phyloP scores from a whole-genome alignment of 1,140 invertebrate genomes.

The Bathynomus jamesi region DNA sequence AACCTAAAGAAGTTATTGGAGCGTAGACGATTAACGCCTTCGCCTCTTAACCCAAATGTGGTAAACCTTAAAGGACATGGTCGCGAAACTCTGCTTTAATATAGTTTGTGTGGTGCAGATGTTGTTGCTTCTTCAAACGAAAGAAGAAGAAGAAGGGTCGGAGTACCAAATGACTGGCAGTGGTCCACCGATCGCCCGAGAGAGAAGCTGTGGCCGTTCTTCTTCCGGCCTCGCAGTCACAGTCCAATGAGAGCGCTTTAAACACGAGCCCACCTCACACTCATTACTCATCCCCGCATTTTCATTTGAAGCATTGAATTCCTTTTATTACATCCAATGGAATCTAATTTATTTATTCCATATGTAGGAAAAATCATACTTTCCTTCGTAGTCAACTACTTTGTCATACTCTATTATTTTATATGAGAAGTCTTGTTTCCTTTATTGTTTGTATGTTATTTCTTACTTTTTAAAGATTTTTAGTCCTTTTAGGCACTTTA shows the following conservation, averaged over 20 bases:
- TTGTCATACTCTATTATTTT: background rate
- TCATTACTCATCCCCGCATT: background rate
- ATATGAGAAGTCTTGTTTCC: background rate
- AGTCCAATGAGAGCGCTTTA: conserved; percentile 52
- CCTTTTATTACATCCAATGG: background rate
- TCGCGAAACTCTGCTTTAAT: background rate
- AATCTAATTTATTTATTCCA: background rate
- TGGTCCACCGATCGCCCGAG: conserved; percentile 45
- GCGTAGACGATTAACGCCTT: background rate
- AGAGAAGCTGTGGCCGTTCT: conserved; percentile 58
- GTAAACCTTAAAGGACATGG: background rate
- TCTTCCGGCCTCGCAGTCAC: conserved; percentile 57
- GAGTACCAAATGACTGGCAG: conserved; percentile 42
- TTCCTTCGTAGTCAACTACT: background rate
- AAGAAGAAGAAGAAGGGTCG: conserved; percentile 87
- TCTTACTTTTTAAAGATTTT: background rate
- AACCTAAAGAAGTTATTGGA: background rate
- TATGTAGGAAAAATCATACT: background rate
- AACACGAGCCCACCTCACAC: background rate
- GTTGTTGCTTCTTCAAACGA: conserved; percentile 92
- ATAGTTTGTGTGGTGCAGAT: conserved; percentile 57
- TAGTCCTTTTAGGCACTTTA: too few species aligned
- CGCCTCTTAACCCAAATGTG: background rate
- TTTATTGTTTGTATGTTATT: background rate
- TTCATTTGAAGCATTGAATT: background rate